phyloP scores from a whole-genome alignment of 2,797 vertebrate species.

The Knipowitschia caucasica region DNA sequence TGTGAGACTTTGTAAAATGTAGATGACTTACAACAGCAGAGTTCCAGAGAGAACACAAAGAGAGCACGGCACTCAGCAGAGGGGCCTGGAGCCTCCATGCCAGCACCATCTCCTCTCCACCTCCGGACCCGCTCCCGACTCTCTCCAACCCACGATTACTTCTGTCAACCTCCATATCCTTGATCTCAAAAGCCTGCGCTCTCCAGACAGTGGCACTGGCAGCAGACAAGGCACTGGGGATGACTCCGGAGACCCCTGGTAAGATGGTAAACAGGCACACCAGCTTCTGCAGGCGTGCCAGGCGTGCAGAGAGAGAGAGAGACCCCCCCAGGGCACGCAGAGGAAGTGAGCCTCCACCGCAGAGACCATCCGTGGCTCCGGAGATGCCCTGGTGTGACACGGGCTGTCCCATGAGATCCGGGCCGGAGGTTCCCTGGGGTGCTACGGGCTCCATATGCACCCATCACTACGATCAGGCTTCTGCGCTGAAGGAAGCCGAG shows the following conservation, averaged over 20 bases:
- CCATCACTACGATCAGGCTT: slow-evolving; percentile 71
- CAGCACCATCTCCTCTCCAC: slow-evolving; percentile 74
- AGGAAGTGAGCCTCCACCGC: slow-evolving; percentile 62
- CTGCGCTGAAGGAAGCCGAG: slow-evolving; percentile 58
- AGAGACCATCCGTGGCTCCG: slow-evolving; percentile 63
- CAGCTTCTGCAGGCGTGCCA: slow-evolving; percentile 65
- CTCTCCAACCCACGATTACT: slow-evolving; percentile 74
- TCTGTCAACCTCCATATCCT: slow-evolving; percentile 84
- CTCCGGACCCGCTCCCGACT: slow-evolving; percentile 55
- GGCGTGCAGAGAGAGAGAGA: slow-evolving; percentile 38
- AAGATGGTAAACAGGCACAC: slow-evolving; percentile 74
- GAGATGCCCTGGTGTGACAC: slow-evolving; percentile 65
- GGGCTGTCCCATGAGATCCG: slow-evolving; percentile 65
- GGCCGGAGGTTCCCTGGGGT: slow-evolving; percentile 52
- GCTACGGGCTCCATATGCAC: slow-evolving; percentile 73
- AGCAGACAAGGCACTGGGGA: slow-evolving; percentile 55
- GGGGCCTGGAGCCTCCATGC: slow-evolving; percentile 78
- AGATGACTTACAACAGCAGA: too few species aligned
- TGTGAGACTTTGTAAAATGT: too few species aligned
- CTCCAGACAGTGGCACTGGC: slow-evolving; percentile 67
- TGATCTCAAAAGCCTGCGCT: slow-evolving; percentile 70
- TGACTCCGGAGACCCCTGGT: slow-evolving; percentile 59
- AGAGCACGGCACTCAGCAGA: slow-evolving; percentile 53
- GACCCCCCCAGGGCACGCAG: slow-evolving; percentile 63
- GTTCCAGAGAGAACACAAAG: slow-evolving; percentile 31